Evolutionary conservation across 2,888 invertebrate species (phyloP).

Genomic region (Ptychoptera contaminata): DNA sequence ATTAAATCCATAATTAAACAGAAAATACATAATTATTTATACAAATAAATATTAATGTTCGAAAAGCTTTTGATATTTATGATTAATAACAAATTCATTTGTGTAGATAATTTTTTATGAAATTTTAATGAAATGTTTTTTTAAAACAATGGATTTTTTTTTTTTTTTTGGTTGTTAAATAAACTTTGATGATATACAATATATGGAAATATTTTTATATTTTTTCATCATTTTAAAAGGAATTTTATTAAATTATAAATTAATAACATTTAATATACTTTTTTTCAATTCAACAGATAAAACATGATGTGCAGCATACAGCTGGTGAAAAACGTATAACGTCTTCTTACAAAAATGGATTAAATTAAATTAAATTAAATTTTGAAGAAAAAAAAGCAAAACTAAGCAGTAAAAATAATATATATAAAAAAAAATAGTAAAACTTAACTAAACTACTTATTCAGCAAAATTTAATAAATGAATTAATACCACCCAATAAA

Average conservation of each 20-base stretch:
- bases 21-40: background rate
- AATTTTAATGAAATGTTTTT: no score
- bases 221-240: no score
- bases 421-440: background rate
- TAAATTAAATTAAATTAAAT: slow-evolving; percentile 9
- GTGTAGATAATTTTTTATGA: no score
- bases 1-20: background rate
- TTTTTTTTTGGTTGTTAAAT: no score
- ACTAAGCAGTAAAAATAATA: slow-evolving; percentile 1
- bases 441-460: background rate
- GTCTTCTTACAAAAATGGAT: slow-evolving; percentile 33
- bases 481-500: slow-evolving; percentile 4
- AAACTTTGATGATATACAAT: no score
- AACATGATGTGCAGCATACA: slow-evolving; percentile 54
- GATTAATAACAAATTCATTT: no score
- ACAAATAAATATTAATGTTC: no score
- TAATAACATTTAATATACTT: background rate
- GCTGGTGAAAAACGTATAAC: slow-evolving; percentile 70
- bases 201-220: no score
- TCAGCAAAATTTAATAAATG: no score
- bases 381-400: background rate
- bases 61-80: no score
- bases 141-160: no score
- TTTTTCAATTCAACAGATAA: slow-evolving; percentile 12
- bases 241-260: background rate